These are phyloP conservation scores for Trichonephila clavipes DNA, from an alignment of 1,140 invertebrate species.

Conservation along the genomic window DNA sequence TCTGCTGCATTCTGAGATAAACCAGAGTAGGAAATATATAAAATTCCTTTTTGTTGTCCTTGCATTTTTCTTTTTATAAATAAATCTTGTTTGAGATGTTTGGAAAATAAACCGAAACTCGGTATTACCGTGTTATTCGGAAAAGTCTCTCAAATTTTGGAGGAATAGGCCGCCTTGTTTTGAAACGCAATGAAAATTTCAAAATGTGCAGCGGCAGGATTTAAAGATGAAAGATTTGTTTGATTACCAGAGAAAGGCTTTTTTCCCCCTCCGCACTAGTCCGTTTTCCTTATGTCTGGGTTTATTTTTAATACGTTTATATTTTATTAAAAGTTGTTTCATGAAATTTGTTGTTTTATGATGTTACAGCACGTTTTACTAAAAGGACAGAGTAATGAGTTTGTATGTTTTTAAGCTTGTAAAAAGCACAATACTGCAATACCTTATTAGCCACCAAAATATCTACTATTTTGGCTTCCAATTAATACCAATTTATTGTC, in stretches of 20 bases:
- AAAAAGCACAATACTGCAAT: too few species aligned
- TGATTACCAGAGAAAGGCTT: not conserved
- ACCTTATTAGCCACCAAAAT: too few species aligned
- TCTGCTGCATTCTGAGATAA: conserved; percentile 61
- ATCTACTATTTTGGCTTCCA: too few species aligned
- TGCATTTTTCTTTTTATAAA: conserved; percentile 40
- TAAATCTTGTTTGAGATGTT: conserved; percentile 49
- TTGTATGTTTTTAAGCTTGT: too few species aligned
- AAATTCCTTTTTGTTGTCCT: conserved; percentile 40
- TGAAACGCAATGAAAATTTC: conserved; percentile 33
- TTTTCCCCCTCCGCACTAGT: not conserved
- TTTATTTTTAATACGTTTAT: not conserved
- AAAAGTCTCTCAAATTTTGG: not conserved
- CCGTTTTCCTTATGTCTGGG: not conserved
- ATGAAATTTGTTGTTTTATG: not conserved
- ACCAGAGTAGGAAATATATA: conserved; percentile 50
- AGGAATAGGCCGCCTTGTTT: not conserved
- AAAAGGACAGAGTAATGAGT: too few species aligned
- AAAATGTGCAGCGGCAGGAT: not conserved
- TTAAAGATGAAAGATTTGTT: conserved; percentile 16
- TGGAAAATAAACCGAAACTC: conserved; percentile 28
- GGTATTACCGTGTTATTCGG: conserved; percentile 4
- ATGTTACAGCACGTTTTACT: too few species aligned
- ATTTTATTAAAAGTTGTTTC: not conserved
- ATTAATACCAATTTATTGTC: too few species aligned